Evolutionary conservation across 2,888 invertebrate species (phyloP), one percentile per base, ranked within the genome.

Genomic region (Aradus depressus): DNA sequence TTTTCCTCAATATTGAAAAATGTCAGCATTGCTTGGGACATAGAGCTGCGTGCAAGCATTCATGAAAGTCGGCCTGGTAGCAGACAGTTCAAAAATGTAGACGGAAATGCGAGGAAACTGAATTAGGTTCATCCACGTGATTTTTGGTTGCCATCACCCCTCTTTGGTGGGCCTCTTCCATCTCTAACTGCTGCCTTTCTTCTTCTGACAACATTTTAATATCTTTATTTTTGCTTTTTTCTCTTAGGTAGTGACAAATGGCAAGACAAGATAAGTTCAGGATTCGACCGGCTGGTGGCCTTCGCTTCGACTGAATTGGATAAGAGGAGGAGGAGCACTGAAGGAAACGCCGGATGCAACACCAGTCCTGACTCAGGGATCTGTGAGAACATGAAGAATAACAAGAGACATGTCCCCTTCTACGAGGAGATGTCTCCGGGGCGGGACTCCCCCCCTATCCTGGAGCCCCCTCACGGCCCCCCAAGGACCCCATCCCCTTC

Each of bases 271-370:
- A 88, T 92, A 62, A 88, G 86, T 67, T 89, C 86, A 60, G 89
- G 90, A 48, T 93, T 95, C 73, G 93, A 93, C 71, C 83, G 90
- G 60, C 75, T 93, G 62, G 88, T 93, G 60, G 91, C 90, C 53
- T 88, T 91, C 66, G 92, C 92, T 43, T 89, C 91, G 34, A 90
- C 88, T 14, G 92, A 92, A 64, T 74, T 91, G 66, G 90, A 87
- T 66, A 84, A 88, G 69, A 80, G 89, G 64, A 77, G 88, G 52
- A 76, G 87, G 54, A 87, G 87, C 34, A 81, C 82, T 1, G 88
- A 89, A 69, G 84, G 84, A 61, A 61, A 60, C 19, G 58, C 60
- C n/a, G 76, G 83, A 62, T 83, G 83, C 65, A 87, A 87, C 67
- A 88, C 88, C 42, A 87, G 87, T 59, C 88, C 89, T 10, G 89